Base-by-base conservation (phyloP, 1,140 invertebrate genomes). In the Ctenoplectra terminalis region DNA sequence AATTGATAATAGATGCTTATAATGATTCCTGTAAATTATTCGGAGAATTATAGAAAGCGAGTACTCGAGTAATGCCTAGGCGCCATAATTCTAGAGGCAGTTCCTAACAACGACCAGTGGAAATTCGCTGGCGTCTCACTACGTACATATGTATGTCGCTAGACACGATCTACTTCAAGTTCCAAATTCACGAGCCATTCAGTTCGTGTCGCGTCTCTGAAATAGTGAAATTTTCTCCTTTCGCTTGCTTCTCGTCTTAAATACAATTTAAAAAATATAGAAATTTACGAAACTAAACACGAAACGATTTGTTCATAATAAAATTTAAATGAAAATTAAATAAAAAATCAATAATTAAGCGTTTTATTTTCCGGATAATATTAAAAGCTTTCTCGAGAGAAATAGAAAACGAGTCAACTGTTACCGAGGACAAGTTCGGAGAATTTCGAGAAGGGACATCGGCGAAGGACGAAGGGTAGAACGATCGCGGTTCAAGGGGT, bases 401-500 rank as follows among this genome's bases (percentile, higher is more conserved):
- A 29, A 15, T 31, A 54, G 60, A 40, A 20, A 71, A 37, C 7
- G 69, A 54, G 15, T 1, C 29, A 11, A 17, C 23, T 3, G 46
- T 29, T 48, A 46, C 11, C 50, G 13, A 9, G n/a, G 15, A 71
- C 6, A 20, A 54, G 17, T 43, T 31, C 73, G 7, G 48, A 58
- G 58, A n/a, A 84, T 40, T 67, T 54, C 23, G 43, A 31, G 80
- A 75, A 34, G 46, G 58, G 79, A 7, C 1, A 43, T 8, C 26
- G 76, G 31, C 56, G 56, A 37, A 60, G 64, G 13, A 64, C 29
- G 29, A 43, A 43, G 46, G 58, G 46, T 7, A 58, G 70, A 63
- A 34, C 23, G 34, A 26, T 34, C 50, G 5, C 37, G 29, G 48
- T 6, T 26, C 23, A 15, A 34, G 26, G 26, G 67, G 84, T 87